Percentiles rank a stretch among this genome's conserved stretches.
phyloP scores from a whole-genome alignment of 1,140 invertebrate species.

The Drosophila lini region DNA sequence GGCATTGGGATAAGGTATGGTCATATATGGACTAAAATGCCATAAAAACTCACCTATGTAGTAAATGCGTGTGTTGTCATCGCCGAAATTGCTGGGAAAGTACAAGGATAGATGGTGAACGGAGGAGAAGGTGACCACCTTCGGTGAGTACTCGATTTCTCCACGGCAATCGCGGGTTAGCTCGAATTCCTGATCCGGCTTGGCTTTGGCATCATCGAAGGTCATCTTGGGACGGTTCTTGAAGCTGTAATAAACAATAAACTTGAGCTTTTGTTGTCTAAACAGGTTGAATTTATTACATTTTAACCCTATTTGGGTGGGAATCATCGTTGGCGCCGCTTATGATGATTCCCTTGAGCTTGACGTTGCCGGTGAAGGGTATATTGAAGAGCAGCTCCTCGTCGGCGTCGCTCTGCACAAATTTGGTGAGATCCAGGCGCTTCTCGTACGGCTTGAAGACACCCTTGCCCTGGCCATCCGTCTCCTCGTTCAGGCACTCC shows the following conservation, averaged over 20 bases:
- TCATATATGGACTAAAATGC: neutral
- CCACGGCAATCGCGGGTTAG: conserved; percentile 91
- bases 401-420: conserved; percentile 97
- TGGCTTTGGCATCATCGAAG: conserved; percentile 92
- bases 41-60: conserved; percentile 89
- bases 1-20: neutral
- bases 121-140: conserved; percentile 95
- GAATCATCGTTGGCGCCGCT: conserved; percentile 93
- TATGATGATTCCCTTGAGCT: conserved; percentile 96
- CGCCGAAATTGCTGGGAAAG: conserved; percentile 94
- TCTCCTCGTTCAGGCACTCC: conserved; percentile 95
- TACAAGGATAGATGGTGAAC: conserved; percentile 94
- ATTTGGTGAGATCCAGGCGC: conserved; percentile 89
- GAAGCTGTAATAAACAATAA: conserved; percentile 87
- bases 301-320: conserved; percentile 93
- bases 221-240: conserved; percentile 97
- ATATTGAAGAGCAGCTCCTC: conserved; percentile 98
- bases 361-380: conserved; percentile 97
- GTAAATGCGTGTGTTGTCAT: conserved; percentile 93
- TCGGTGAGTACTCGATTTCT: conserved; percentile 93
- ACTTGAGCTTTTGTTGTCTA: too few relatives aligned
- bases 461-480: conserved; percentile 92
- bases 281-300: conserved; percentile 87
- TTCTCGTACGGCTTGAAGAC: conserved; percentile 98
- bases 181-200: conserved; percentile 96